These are phyloP conservation scores for Chelonoidis abingdonii DNA, from an alignment of 2,113 vertebrate genomes.

Conservation along the genomic window DNA sequence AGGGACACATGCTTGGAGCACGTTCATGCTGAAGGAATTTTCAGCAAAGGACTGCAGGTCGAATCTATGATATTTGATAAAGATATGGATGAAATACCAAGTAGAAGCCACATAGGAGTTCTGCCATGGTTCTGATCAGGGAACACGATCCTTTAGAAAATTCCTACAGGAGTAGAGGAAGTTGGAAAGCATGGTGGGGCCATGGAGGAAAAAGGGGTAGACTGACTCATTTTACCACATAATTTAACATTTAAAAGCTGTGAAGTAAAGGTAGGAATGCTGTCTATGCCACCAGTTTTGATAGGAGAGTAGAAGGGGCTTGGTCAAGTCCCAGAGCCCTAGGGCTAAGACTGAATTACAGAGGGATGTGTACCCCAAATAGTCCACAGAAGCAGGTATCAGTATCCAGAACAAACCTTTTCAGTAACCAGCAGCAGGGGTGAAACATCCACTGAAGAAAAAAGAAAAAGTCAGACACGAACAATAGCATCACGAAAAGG, in stretches of 20 bases:
- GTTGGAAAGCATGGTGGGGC: not conserved
- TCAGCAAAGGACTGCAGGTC: not conserved
- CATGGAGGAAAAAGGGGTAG: not conserved
- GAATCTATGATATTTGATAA: not conserved
- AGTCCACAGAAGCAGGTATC: not conserved
- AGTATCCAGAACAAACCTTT: not conserved
- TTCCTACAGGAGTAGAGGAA: not conserved
- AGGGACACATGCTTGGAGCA: not conserved
- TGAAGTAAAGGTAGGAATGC: too few relatives aligned
- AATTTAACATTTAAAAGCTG: too few relatives aligned
- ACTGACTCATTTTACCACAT: not conserved
- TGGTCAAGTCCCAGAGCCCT: not conserved
- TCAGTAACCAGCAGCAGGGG: not conserved
- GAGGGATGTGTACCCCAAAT: not conserved
- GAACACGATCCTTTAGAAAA: not conserved
- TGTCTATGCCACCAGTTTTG: not conserved
- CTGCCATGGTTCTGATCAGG: not conserved
- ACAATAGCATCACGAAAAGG: not conserved
- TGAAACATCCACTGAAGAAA: not conserved
- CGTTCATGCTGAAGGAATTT: not conserved
- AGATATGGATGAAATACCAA: not conserved
- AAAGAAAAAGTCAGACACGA: not conserved
- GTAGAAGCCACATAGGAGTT: not conserved
- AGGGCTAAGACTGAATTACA: not conserved
- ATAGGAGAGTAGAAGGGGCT: not conserved